Evolutionary conservation across 1,140 invertebrate species (phyloP).

Genomic region (Planococcus citri): DNA sequence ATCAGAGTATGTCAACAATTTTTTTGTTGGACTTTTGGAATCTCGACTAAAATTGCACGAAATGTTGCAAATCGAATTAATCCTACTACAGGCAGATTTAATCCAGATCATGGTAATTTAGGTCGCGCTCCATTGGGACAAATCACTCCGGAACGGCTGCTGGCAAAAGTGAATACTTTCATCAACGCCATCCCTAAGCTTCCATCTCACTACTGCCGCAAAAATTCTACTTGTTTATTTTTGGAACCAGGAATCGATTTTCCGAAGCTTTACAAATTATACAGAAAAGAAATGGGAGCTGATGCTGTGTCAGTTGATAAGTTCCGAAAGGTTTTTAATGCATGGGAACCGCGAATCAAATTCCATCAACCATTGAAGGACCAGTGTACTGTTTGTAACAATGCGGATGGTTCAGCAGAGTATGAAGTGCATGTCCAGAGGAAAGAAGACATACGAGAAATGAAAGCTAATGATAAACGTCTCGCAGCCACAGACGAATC

Average conservation of each 20-base stretch:
- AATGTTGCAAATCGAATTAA: neutral
- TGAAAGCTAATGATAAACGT: constrained; percentile 27
- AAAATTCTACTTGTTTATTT: neutral
- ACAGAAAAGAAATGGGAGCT: no score
- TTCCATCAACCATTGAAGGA: constrained; percentile 29
- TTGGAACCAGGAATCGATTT: neutral
- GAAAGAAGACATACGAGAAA: constrained; percentile 26
- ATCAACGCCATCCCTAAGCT: neutral
- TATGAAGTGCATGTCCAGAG: constrained; percentile 27
- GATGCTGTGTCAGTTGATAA: no score
- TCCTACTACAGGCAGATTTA: neutral
- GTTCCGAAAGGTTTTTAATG: constrained; percentile 24
- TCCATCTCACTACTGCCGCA: neutral
- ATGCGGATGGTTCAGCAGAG: constrained; percentile 25
- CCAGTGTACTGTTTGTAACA: constrained; percentile 28
- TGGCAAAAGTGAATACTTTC: neutral
- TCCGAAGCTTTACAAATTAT: no score
- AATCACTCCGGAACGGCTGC: neutral
- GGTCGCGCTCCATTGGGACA: neutral
- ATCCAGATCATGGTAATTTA: neutral
- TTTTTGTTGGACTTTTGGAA: neutral
- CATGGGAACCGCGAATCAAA: constrained; percentile 23
- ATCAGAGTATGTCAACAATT: neutral
- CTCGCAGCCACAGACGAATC: constrained; percentile 24
- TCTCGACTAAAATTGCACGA: neutral